Evolutionary conservation across 2,113 vertebrate species (phyloP), one percentile per base, ranked within the genome.

Genomic region (Benitochromis conjunctus): DNA sequence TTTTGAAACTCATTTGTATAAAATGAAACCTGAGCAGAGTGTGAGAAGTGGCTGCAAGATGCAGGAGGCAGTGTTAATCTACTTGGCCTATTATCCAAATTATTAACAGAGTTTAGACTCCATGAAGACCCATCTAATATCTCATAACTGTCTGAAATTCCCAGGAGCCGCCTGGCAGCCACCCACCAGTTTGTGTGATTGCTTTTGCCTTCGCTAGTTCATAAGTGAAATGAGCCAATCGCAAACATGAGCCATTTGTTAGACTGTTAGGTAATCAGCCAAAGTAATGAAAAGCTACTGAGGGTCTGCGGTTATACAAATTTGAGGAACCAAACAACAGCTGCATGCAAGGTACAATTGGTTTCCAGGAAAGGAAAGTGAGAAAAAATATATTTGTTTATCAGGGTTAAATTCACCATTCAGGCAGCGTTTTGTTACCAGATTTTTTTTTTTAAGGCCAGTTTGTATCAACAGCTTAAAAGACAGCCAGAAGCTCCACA

Each of bases 141-240:
- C 46, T 76, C 71, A 76, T 51, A 76, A 53, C 26, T n/a, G 71
- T 76, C 71, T 76, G 10, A 76, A 76, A 76, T 76, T 76, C 71
- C 69, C 69, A 31, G 9, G 69, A 51, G 69, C 43, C 24, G 43
- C 51, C 74, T 53, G 69, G 62, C 71, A 87, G 80, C 62, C 54
- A 19, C 71, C 31, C 85, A 46, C 5, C 83, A 13, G 85, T 77
- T 48, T 69, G 66, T 78, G 60, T 64, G 79, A 87, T 88, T 84
- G 84, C 71, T 84, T 91, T 81, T 74, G 82, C 57, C 34, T 64
- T 83, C n/a, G 29, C 78, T 62, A 11, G 85, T 88, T 88, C 79
- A 83, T 71, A 58, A 87, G 90, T 87, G 85, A 88, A 94, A 92
- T 80, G 89, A 92, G 89, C 83, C 90, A 53, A 80, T 76, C 6